phyloP scores from a whole-genome alignment of 2,113 vertebrate species.

The Onychostruthus taczanowskii region DNA sequence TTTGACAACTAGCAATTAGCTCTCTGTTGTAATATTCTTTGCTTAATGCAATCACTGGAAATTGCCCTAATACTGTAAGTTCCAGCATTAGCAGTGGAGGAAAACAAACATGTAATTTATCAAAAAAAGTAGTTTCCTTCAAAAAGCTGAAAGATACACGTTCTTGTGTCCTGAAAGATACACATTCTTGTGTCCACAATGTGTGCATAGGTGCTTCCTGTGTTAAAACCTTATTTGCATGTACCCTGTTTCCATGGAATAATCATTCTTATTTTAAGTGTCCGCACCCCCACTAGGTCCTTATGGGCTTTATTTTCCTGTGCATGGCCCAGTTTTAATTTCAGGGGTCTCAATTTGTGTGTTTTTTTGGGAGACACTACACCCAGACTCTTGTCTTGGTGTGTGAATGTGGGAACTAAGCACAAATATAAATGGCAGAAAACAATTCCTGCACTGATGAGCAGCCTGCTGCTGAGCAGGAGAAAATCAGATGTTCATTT shows the following conservation, averaged over 20 bases:
- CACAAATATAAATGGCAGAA: not conserved
- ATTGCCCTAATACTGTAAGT: slow-evolving; percentile 37
- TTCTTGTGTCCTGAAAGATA: not conserved
- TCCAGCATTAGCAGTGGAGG: slow-evolving; percentile 38
- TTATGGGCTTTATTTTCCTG: not conserved
- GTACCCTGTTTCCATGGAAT: not conserved
- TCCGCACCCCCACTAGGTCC: not conserved
- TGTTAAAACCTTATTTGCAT: not conserved
- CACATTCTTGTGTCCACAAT: not conserved
- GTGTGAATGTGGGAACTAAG: not conserved
- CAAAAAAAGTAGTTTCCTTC: slow-evolving; percentile 51
- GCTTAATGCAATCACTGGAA: slow-evolving; percentile 59
- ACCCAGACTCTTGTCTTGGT: not conserved
- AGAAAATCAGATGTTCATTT: slow-evolving; percentile 15
- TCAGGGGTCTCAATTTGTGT: not conserved
- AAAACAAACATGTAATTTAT: slow-evolving; percentile 61
- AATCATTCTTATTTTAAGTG: slow-evolving; percentile 55
- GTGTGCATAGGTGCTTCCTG: not conserved
- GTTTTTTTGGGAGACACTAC: not conserved
- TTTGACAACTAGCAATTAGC: slow-evolving; percentile 63
- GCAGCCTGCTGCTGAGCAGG: not conserved
- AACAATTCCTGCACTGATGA: not conserved
- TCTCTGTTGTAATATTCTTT: slow-evolving; percentile 40
- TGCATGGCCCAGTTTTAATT: not conserved
- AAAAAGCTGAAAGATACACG: slow-evolving; percentile 1